Percentiles rank a stretch among this genome's conserved stretches.
These are phyloP conservation scores for Chironex yamaguchii DNA, from an alignment of 30 jellyfish, hydroid and myxozoan species.

Conservation along the genomic window DNA sequence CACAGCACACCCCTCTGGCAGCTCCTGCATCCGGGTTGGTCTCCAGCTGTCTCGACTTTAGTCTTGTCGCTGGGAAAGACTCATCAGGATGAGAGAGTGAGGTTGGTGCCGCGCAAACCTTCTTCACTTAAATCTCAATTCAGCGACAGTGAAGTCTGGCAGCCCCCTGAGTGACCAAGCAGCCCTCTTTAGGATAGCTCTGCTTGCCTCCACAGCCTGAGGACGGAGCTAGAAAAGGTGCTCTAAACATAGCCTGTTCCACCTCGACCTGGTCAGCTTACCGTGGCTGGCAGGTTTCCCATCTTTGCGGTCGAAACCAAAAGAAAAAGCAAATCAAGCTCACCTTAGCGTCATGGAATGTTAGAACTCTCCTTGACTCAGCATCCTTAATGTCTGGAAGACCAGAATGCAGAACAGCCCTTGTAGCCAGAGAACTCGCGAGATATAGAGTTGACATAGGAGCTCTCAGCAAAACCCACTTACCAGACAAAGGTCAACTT, in stretches of 20 bases:
- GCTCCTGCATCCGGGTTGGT: constrained; percentile 13
- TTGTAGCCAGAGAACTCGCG: constrained; percentile 13
- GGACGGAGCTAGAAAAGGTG: constrained; percentile 36
- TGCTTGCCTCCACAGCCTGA: constrained; percentile 3
- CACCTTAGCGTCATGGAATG: constrained; percentile 31
- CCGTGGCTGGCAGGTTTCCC: constrained; percentile 14
- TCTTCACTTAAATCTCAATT: not conserved
- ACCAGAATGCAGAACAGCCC: constrained; percentile 28
- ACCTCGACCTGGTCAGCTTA: constrained; percentile 14
- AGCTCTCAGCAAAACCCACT: constrained; percentile 38
- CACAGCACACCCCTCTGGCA: too few species aligned
- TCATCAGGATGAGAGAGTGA: constrained; percentile 11
- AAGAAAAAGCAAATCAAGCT: not conserved
- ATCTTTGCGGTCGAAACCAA: constrained; percentile 20
- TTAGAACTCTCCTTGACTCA: constrained; percentile 27
- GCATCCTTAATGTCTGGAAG: not conserved
- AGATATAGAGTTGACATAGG: constrained; percentile 15
- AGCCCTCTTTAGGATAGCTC: constrained; percentile 18
- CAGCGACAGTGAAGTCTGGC: constrained; percentile 10
- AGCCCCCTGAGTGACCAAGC: constrained; percentile 28
- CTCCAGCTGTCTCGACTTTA: not conserved
- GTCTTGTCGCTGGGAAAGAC: not conserved
- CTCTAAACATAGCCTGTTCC: not conserved
- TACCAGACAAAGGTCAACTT: constrained; percentile 10
- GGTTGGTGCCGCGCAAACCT: constrained; percentile 24